Base-by-base conservation (phyloP, 2,113 vertebrate genomes). In the Pyxicephalus adspersus region DNA sequence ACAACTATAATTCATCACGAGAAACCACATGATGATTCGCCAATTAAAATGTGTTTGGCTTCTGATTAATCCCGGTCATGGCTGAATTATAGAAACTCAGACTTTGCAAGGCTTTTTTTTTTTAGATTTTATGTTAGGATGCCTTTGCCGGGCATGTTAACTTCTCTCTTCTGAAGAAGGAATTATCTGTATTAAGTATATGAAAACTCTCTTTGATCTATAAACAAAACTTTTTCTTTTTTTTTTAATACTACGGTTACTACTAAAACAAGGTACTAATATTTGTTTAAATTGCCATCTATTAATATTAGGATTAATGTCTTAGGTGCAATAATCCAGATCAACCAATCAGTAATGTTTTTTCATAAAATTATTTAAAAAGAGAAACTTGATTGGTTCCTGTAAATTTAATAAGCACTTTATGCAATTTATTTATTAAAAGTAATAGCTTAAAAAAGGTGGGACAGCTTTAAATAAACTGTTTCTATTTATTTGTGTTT, bases 11-110 rank as follows among this genome's bases (percentile, higher is more conserved):
- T 80, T 64, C 58, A 80, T 80, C 58, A 29, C 25, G 66, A 31
- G 58, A 72, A 72, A 54, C 57, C 66, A 80, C 67, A 71, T 68
- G 77, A 63, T 72, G 57, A 80, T 63, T 80, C 45, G 28, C 67
- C 78, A 72, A 80, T 80, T 80, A 80, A 64, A 72, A 80, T 64
- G 58, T 22, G 38, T 45, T 58, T 52, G 57, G 34, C 34, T 61
- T 70, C 52, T 20, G 55, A 80, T 80, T 80, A 28, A 80, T 80
- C 25, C 58, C 28, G 19, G 67, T 61, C 58, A 80, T 19, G 67
- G 57, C 45, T 80, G 26, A 72, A 72, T 72, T 80, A 50, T 23
- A 29, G 1, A 28, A 26, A 23, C 51, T 67, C 29, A 25, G 63
- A 19, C 22, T 1, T 23, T 58, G n/a, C 15, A 18, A 64, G 20